These are phyloP conservation scores for Periophthalmus modestus DNA, from an alignment of 2,113 vertebrate species.

Conservation along the genomic window DNA sequence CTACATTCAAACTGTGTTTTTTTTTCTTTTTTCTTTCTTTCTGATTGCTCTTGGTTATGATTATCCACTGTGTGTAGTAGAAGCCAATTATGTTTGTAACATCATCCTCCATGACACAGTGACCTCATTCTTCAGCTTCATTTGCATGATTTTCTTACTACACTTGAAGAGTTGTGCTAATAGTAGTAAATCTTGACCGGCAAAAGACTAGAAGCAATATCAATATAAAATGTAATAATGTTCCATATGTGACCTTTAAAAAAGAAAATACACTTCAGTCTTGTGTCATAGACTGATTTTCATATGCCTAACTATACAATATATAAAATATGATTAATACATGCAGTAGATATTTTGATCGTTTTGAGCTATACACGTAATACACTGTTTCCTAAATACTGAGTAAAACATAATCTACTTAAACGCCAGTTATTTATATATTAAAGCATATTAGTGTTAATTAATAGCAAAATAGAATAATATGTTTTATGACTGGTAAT, in stretches of 20 bases:
- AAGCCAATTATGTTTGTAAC: constrained; percentile 14
- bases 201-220: neutral
- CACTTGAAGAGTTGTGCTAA: constrained; percentile 7
- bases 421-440: neutral
- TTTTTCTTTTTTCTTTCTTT: neutral
- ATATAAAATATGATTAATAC: too few species aligned
- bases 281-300: too few species aligned
- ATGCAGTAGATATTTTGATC: too few species aligned
- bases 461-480: neutral
- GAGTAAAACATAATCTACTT: too few species aligned
- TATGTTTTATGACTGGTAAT: too few species aligned
- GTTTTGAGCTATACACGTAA: neutral
- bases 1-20: neutral
- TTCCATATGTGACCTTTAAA: neutral
- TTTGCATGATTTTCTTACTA: constrained; percentile 10
- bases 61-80: constrained; percentile 1
- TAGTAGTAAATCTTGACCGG: constrained; percentile 1
- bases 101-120: constrained; percentile 7
- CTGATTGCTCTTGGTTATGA: neutral
- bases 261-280: neutral
- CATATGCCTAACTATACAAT: too few species aligned
- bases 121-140: constrained; percentile 10
- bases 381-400: neutral
- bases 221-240: neutral
- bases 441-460: neutral